phyloP scores from a whole-genome alignment of 2,888 invertebrate genomes.

The Ceraclea dissimilis region DNA sequence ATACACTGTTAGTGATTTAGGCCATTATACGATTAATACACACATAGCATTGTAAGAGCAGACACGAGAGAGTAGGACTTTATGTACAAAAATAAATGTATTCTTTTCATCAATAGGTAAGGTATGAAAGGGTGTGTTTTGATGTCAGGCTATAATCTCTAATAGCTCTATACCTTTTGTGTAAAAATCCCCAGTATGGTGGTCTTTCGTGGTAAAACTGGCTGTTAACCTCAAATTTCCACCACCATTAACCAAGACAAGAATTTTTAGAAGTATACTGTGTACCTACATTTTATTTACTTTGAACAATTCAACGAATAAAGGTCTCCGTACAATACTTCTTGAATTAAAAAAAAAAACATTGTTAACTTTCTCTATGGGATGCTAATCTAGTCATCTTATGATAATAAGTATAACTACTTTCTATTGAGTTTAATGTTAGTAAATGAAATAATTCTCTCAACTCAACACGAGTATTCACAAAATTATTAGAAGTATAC shows the following conservation, averaged over 20 bases:
- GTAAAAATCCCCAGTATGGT: neutral
- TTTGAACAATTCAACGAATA: neutral
- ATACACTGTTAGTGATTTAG: too few species aligned
- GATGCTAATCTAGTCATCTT: too few species aligned
- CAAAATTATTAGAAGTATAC: too few species aligned
- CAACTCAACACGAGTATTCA: too few species aligned
- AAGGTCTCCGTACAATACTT: neutral
- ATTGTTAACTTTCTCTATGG: too few species aligned
- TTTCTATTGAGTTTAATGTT: too few species aligned
- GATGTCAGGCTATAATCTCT: conserved; percentile 9
- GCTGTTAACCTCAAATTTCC: conserved; percentile 6
- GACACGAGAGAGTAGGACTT: too few species aligned
- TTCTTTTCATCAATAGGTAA: conserved; percentile 3
- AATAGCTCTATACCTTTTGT: conserved; percentile 8
- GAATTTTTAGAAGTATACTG: neutral
- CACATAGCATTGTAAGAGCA: too few species aligned
- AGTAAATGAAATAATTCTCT: too few species aligned
- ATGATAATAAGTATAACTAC: too few species aligned
- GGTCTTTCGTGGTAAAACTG: conserved; percentile 1
- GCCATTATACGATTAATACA: too few species aligned
- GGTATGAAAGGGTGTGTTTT: neutral
- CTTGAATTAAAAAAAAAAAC: too few species aligned
- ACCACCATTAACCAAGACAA: neutral
- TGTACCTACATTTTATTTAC: neutral
- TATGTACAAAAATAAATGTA: conserved; percentile 1